Conservation (phyloP, 1,140 invertebrate genomes). For the Lepidostoma basale region DNA sequence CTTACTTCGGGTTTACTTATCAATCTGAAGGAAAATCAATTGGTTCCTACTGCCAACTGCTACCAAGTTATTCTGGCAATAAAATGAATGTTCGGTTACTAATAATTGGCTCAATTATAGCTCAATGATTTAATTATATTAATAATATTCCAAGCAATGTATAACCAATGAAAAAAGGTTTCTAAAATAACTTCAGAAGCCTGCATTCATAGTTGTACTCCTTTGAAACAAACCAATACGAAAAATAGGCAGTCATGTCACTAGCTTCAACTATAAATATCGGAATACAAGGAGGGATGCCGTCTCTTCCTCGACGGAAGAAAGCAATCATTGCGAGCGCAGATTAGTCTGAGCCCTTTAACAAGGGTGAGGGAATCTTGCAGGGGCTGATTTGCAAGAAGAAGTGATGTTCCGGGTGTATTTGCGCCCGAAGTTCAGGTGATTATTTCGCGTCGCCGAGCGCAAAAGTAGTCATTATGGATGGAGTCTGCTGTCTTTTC, state of each 20-base stretch:
- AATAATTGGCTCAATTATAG: too few species aligned
- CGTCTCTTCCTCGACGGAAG: conserved; percentile 17
- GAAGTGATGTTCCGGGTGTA: background rate
- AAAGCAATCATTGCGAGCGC: conserved; percentile 15
- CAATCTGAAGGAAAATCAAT: too few species aligned
- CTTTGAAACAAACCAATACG: too few species aligned
- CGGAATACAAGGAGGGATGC: too few species aligned
- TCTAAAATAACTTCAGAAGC: background rate
- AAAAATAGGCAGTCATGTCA: too few species aligned
- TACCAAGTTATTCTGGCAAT: too few species aligned
- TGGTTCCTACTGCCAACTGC: too few species aligned
- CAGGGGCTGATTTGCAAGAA: background rate
- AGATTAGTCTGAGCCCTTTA: conserved; percentile 27
- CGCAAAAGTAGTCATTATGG: conserved; percentile 45
- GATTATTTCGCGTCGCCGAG: conserved; percentile 46
- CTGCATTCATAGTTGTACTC: too few species aligned
- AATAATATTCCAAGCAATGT: background rate
- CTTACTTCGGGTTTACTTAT: too few species aligned
- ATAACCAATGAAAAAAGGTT: background rate
- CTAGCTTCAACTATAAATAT: too few species aligned
- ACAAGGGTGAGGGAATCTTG: background rate
- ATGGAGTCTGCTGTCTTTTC: conserved; percentile 37
- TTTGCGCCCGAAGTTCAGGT: conserved; percentile 33
- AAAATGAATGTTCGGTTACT: too few species aligned
- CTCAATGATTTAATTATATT: too few species aligned